These are phyloP conservation scores for Ennomos erosarius DNA, from an alignment of 2,888 invertebrate species.

Conservation along the genomic window DNA sequence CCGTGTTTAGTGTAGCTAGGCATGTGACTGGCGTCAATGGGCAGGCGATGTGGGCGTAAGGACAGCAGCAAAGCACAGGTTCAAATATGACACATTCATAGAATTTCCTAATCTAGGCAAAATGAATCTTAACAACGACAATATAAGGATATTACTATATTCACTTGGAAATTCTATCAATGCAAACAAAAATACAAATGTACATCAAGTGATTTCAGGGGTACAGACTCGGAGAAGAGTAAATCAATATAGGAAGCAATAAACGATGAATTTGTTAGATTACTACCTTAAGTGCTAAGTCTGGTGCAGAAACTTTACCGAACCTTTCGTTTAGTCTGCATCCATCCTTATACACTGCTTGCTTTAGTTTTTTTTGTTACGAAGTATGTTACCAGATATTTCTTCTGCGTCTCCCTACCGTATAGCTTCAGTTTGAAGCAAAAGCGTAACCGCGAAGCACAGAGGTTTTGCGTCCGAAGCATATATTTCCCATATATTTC, in stretches of 20 bases:
- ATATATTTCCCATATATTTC: slow-evolving; percentile 35
- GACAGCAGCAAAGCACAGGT: slow-evolving; percentile 77
- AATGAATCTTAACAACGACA: not conserved
- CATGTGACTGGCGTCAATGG: slow-evolving; percentile 77
- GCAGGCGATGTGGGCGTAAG: slow-evolving; percentile 79
- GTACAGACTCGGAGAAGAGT: slow-evolving; percentile 25
- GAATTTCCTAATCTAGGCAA: slow-evolving; percentile 29
- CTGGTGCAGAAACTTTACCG: slow-evolving; percentile 15
- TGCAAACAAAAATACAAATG: slow-evolving; percentile 45
- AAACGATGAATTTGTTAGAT: slow-evolving; percentile 24
- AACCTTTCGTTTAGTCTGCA: slow-evolving; percentile 4
- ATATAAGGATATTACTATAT: not conserved
- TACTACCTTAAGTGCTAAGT: slow-evolving; percentile 19
- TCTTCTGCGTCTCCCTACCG: slow-evolving; percentile 6
- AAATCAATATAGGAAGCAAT: slow-evolving; percentile 28
- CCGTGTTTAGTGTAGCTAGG: slow-evolving; percentile 81
- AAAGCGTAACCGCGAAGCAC: slow-evolving; percentile 63
- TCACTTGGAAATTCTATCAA: slow-evolving; percentile 41
- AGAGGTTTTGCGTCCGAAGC: slow-evolving; percentile 51
- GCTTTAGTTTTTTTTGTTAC: not conserved
- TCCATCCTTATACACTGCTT: not conserved
- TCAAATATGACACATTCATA: slow-evolving; percentile 37
- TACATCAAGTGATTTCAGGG: slow-evolving; percentile 32
- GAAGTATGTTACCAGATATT: slow-evolving; percentile 5
- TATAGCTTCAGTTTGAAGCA: slow-evolving; percentile 42